These are phyloP conservation scores for Julus scandinavius DNA, from an alignment of 2,888 invertebrate species.

Conservation along the genomic window DNA sequence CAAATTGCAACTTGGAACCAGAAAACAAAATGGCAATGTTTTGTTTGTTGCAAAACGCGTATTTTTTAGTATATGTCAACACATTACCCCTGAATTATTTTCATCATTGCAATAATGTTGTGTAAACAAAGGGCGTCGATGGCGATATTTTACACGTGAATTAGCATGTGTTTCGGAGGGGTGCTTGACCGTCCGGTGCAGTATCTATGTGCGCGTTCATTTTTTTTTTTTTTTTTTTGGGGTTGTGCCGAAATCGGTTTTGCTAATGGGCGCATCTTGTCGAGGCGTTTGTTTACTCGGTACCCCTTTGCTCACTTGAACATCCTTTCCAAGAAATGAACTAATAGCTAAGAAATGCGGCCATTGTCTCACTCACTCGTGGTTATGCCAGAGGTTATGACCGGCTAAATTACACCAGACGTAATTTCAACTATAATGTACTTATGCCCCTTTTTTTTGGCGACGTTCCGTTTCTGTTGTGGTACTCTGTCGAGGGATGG, in stretches of 20 bases:
- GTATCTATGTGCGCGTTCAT: not conserved
- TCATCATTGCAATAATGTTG: too few species aligned
- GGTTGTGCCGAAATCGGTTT: not conserved
- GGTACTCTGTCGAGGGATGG: not conserved
- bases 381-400: not conserved
- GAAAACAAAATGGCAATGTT: too few species aligned
- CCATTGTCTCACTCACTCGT: not conserved
- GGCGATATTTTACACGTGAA: not conserved
- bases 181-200: not conserved
- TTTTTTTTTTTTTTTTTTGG: not conserved
- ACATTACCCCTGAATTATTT: too few species aligned
- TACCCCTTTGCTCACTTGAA: not conserved
- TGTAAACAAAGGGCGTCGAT: not conserved
- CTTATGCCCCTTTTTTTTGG: not conserved
- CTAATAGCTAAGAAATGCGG: constrained; percentile 12
- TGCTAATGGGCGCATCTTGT: not conserved
- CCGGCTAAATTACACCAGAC: not conserved
- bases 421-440: not conserved
- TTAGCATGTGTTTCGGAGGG: not conserved
- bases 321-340: not conserved
- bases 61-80: too few species aligned
- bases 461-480: not conserved
- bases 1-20: too few species aligned
- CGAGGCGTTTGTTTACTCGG: not conserved
- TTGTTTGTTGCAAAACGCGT: too few species aligned